Base-by-base conservation (phyloP, 2,113 vertebrate species). In the Zosterops lateralis region DNA sequence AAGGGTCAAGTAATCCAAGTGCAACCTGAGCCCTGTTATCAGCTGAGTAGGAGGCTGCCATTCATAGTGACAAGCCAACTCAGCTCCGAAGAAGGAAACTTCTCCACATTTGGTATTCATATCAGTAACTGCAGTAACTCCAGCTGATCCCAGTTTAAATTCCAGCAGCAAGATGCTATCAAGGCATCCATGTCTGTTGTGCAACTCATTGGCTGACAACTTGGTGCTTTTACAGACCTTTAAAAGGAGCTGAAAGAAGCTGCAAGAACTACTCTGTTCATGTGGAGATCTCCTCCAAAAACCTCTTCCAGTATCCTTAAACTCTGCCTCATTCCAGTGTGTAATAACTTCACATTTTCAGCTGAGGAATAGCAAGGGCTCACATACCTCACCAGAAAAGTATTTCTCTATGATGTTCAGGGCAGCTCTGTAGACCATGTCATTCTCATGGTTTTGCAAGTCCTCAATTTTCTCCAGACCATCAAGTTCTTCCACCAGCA, bases 361-460 rank as follows among this genome's bases (percentile, higher is more conserved):
- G 21, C 18, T 15, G 16, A 61, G 45, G 21, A 88, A 25, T 6
- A 71, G 20, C 36, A 81, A 56, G n/a, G 48, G 60, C 18, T 78
- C 85, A 87, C 98, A 93, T 95, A 99, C 99, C 84, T 98, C 98
- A 65, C 64, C 90, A 54, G 84, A 81, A 47, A 99, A 99, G 93
- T 99, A 98, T 74, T 97, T 99, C 60, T 99, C 98, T 3, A 99
- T 98, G 40, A 99, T 96, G 13, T 15, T 82, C 65, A 98, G 96
- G 3, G 99, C 98, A n/a, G 98, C 92, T 87, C 75, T 94, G 94
- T 98, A 98, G 51, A 99, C 96, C 10, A 95, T 86, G 13, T 76
- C 91, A 45, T 99, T 99, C 40, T 98, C 97, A 1, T 99, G 99
- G 64, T 97, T 98, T 93, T 99, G 99, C 64, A 99, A 96, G 13